Conservation (phyloP, 1,140 invertebrate species). For the Drosophila bocqueti region DNA sequence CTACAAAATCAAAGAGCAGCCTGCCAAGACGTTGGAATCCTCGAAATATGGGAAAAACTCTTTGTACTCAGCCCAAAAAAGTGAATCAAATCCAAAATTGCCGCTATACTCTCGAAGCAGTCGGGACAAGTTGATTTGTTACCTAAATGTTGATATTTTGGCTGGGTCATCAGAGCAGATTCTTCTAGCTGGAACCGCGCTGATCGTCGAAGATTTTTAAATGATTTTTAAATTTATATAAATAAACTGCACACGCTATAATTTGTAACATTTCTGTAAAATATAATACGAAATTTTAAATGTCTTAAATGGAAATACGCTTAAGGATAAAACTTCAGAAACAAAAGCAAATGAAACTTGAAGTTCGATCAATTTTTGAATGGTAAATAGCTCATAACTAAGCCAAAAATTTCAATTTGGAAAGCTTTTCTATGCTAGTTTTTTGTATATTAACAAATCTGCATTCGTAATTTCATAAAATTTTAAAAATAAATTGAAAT, state of each 20-base stretch:
- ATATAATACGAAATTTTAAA: too few relatives aligned
- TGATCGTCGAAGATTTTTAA: constrained; percentile 76
- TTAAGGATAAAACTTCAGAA: too few relatives aligned
- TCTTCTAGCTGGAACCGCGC: constrained; percentile 74
- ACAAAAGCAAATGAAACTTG: too few relatives aligned
- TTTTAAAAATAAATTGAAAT: too few relatives aligned
- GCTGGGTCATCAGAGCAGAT: constrained; percentile 54
- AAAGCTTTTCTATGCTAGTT: too few relatives aligned
- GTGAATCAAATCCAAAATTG: constrained; percentile 47
- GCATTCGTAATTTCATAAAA: too few relatives aligned
- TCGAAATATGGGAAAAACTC: constrained; percentile 27
- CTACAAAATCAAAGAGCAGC: constrained; percentile 40
- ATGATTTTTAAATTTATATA: not conserved
- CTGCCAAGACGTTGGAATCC: not conserved
- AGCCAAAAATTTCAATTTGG: too few relatives aligned
- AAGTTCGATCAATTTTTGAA: too few relatives aligned
- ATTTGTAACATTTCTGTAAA: too few relatives aligned
- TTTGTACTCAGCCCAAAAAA: constrained; percentile 21
- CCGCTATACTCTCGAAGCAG: constrained; percentile 70
- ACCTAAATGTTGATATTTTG: constrained; percentile 59
- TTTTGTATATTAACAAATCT: too few relatives aligned
- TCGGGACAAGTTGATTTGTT: constrained; percentile 69
- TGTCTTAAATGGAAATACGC: too few relatives aligned
- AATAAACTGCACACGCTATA: not conserved
- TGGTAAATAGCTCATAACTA: too few relatives aligned